Conservation (phyloP, 2,113 vertebrate species). For the Myodes glareolus region DNA sequence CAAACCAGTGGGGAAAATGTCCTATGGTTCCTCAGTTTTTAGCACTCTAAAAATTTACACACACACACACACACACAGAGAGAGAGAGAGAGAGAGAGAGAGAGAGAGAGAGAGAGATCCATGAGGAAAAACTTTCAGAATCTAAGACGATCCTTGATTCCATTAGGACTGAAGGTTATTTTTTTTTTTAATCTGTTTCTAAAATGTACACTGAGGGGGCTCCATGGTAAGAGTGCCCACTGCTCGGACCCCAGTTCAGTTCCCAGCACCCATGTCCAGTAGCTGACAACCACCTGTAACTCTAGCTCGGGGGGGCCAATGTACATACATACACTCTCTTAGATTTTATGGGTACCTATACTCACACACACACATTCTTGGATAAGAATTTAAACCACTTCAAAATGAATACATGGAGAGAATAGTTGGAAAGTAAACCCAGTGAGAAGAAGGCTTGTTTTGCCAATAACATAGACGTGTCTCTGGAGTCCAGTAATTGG, state of each 20-base stretch:
- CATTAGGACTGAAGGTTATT: neutral
- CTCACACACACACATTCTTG: too few species aligned
- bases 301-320: neutral
- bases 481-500: neutral
- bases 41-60: neutral
- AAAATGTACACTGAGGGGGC: too few species aligned
- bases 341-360: neutral
- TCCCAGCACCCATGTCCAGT: neutral
- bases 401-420: neutral
- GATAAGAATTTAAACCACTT: neutral
- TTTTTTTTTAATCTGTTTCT: neutral
- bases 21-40: neutral
- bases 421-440: neutral
- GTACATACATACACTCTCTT: neutral
- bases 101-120: neutral
- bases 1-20: neutral
- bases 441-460: neutral
- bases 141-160: neutral
- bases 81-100: too few species aligned
- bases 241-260: neutral
- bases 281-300: neutral
- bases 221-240: neutral
- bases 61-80: neutral
- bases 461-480: neutral
- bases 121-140: neutral